phyloP scores from a whole-genome alignment of 2,113 vertebrate genomes.

The Hemiprocne comata region DNA sequence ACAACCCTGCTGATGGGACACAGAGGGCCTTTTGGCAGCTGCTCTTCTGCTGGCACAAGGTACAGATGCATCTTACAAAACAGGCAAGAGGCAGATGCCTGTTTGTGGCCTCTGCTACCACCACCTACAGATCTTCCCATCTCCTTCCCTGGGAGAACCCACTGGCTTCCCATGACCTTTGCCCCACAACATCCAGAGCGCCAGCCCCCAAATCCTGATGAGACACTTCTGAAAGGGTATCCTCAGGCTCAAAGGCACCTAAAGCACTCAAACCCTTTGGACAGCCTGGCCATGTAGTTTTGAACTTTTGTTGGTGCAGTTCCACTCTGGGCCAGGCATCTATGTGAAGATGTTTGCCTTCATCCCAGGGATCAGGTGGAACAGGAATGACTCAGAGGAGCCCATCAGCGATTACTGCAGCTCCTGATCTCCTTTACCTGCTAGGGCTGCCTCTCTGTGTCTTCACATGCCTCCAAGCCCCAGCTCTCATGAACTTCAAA shows the following conservation, averaged over 20 bases:
- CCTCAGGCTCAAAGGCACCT: not conserved
- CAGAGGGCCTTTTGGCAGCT: not conserved
- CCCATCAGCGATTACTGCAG: not conserved
- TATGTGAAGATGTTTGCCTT: not conserved
- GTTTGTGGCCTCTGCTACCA: not conserved
- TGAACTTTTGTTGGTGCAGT: not conserved
- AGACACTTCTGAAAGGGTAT: not conserved
- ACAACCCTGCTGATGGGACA: not conserved
- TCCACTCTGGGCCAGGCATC: not conserved
- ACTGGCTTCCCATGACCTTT: not conserved
- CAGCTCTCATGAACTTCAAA: not conserved
- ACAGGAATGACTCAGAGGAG: not conserved
- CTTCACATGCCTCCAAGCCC: not conserved
- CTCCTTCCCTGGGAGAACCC: not conserved
- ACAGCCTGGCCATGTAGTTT: not conserved
- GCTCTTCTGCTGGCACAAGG: not conserved
- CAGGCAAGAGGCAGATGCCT: rapidly evolving
- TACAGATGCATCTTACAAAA: not conserved
- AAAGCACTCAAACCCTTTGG: not conserved
- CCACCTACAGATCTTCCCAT: not conserved
- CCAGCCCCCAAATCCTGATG: not conserved
- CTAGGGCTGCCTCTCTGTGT: not conserved
- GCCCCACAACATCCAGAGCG: not conserved
- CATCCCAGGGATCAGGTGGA: not conserved
- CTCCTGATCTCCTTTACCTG: not conserved